Conservation (phyloP, 1,140 invertebrate genomes). For the Thrips palmi region DNA sequence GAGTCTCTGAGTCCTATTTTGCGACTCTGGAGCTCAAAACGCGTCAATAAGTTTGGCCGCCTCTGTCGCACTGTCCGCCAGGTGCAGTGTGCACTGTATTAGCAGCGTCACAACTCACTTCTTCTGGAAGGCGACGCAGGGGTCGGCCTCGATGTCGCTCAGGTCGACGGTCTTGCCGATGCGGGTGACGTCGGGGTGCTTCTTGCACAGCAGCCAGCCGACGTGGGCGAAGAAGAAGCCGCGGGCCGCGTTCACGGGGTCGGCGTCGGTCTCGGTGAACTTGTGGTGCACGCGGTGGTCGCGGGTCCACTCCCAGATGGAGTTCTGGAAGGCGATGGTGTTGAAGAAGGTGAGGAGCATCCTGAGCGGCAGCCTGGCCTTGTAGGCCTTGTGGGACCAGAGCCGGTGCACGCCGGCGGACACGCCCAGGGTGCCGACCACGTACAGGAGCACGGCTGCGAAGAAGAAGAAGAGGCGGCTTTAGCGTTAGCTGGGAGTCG, state of each 20-base stretch:
- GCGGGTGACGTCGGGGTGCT: conserved; percentile 53
- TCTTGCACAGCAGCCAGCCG: conserved; percentile 62
- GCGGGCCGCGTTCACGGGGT: conserved; percentile 60
- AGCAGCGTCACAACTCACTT: too few species aligned
- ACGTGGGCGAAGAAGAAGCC: conserved; percentile 74
- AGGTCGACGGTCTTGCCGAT: conserved; percentile 49
- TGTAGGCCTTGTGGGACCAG: conserved; percentile 76
- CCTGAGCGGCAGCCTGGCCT: conserved; percentile 62
- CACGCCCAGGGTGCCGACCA: conserved; percentile 45
- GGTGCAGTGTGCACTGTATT: conserved; percentile 38
- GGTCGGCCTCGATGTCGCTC: conserved; percentile 51
- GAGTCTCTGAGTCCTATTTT: too few species aligned
- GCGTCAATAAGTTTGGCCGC: too few species aligned
- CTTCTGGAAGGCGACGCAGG: conserved; percentile 53
- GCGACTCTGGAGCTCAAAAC: too few species aligned
- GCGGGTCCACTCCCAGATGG: conserved; percentile 41
- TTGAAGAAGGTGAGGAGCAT: conserved; percentile 54
- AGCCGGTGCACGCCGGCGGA: conserved; percentile 79
- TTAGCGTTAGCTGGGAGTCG: too few species aligned
- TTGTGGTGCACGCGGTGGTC: conserved; percentile 71
- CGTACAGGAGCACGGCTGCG: conserved; percentile 48
- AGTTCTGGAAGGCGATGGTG: conserved; percentile 59
- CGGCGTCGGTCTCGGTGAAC: conserved; percentile 61
- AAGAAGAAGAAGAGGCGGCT: too few species aligned
- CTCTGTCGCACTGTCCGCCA: conserved; percentile 28